Evolutionary conservation across 1,140 invertebrate genomes (phyloP).

Genomic region (Drosophila nikananu): DNA sequence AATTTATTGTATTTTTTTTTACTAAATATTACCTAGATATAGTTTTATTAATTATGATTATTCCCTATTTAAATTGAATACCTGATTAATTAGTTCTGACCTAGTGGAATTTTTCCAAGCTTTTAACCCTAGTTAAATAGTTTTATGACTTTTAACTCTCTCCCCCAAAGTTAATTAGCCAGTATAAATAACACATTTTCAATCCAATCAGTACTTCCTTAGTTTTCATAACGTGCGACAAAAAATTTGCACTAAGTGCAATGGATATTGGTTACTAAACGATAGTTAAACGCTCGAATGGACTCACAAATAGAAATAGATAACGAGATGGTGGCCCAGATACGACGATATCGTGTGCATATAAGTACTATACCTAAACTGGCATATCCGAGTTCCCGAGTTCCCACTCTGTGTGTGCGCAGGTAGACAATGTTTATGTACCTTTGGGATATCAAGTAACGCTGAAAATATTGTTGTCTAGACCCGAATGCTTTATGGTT

Average conservation of each 20-base stretch:
- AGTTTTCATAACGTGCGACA: background rate
- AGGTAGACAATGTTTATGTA: slow-evolving; percentile 15
- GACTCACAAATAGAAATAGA: slow-evolving; percentile 10
- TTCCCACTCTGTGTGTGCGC: background rate
- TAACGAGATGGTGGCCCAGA: slow-evolving; percentile 16
- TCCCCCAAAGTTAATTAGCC: background rate
- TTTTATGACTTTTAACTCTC: background rate
- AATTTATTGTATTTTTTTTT: no score
- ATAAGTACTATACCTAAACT: slow-evolving; percentile 15
- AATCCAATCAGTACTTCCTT: no score
- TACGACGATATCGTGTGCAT: slow-evolving; percentile 19
- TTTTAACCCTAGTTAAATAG: background rate
- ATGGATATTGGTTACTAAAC: slow-evolving; percentile 18
- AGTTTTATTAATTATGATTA: background rate
- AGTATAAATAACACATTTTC: no score
- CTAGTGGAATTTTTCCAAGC: background rate
- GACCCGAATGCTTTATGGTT: slow-evolving; percentile 25
- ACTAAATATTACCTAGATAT: background rate
- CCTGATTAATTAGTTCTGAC: background rate
- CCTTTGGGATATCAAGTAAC: slow-evolving; percentile 54
- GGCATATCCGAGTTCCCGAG: slow-evolving; percentile 4
- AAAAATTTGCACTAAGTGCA: slow-evolving; percentile 6
- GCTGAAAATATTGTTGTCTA: slow-evolving; percentile 54
- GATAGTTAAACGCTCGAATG: slow-evolving; percentile 18
- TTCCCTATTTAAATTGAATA: background rate